A percentile compares a stretch with the other conserved stretches of the same genome.
Evolutionary conservation across 1,140 invertebrate species (phyloP).

Genomic region (Drosophila nigromelanica): DNA sequence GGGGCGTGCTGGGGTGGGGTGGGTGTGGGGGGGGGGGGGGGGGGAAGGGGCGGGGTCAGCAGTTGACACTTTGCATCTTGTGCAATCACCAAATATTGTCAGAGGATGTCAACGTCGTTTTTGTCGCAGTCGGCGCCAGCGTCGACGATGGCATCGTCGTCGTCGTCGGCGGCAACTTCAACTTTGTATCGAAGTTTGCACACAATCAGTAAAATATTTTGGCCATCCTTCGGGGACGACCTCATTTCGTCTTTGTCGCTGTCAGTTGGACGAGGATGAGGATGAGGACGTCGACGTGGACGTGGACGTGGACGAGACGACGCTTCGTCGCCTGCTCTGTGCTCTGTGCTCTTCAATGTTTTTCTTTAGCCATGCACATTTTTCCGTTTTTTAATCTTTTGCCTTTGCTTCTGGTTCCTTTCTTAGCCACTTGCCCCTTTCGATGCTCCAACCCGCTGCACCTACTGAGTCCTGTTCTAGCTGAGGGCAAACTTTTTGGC

Average conservation of each 20-base stretch:
- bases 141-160: conserved; percentile 33
- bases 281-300: too few relatives aligned
- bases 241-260: conserved; percentile 76
- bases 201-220: conserved; percentile 83
- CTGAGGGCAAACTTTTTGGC: conserved; percentile 81
- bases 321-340: conserved; percentile 48
- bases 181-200: conserved; percentile 82
- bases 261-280: conserved; percentile 22
- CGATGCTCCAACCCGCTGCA: background rate
- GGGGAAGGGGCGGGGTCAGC: conserved; percentile 29
- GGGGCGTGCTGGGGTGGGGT: conserved; percentile 33
- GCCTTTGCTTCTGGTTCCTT: conserved; percentile 64
- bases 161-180: conserved; percentile 55
- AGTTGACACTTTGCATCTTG: conserved; percentile 81
- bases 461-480: conserved; percentile 19
- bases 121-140: conserved; percentile 16
- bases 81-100: conserved; percentile 82
- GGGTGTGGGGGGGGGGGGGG: background rate
- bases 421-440: conserved; percentile 50
- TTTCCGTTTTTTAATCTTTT: conserved; percentile 80
- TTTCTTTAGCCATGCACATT: conserved; percentile 76
- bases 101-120: conserved; percentile 68
- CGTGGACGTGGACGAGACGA: conserved; percentile 5
- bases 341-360: conserved; percentile 59
- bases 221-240: conserved; percentile 79